Evolutionary conservation across 2,113 vertebrate species (phyloP), one percentile per base, ranked within the genome.

Genomic region (Synodontis membranacea): DNA sequence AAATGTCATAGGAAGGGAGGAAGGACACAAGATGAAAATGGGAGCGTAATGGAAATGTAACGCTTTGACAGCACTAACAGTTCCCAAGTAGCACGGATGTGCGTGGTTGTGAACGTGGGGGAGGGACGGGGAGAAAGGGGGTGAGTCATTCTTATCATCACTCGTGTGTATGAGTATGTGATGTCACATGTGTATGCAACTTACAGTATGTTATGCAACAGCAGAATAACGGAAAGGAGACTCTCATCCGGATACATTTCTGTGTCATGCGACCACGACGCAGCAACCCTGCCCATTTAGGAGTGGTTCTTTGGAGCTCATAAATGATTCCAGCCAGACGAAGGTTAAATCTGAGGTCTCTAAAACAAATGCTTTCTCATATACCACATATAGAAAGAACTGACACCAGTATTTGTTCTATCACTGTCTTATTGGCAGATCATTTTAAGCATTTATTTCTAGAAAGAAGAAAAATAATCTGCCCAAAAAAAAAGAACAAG

Each of bases 31-130:
- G 31, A 80, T 50, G 12, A 60, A 72, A 58, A 81, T 3, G 82
- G 48, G 80, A 44, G 58, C 21, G 31, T 37, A 56, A 79, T 15
- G 52, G 80, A 88, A 74, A 81, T 81, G 52, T 66, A 76, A 58
- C 68, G 84, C 84, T 87, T 62, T 83, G 86, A 75, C 81, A 88
- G 88, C 89, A 87, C 0, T 81, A 82, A 83, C 31, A 84, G 25
- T 23, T 66, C 23, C 62, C 6, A 75, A 68, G 70, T 70, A 88
- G 62, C 42, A 44, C 60, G 72, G 78, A 82, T 75, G 78, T 66
- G 60, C 28, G 23, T 21, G 25, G 70, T 31, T 42, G 14, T 66
- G 50, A 31, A 46, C 37, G 62, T 28, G 15, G 21, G 25, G 52
- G 11, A 21, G 31, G 74, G 19, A 2, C 39, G 28, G 50, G 56